Evolutionary conservation across 2,113 vertebrate genomes (phyloP), one percentile per base, ranked within the genome.

Genomic region (Poeciliopsis occidentalis): DNA sequence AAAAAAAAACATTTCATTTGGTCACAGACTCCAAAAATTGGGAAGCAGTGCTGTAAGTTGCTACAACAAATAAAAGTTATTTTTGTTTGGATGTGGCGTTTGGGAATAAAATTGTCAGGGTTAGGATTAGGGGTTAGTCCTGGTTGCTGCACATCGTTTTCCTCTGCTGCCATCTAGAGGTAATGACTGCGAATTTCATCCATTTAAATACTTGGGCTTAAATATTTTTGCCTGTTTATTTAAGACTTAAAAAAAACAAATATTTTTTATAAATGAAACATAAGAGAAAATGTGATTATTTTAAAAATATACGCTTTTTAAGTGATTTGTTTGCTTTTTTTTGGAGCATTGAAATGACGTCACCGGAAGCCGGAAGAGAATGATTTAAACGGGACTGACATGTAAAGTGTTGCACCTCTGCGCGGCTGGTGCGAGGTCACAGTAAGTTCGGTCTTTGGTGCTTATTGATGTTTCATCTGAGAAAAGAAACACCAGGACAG

Each of bases 301-400:
- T n/a, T 1, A 41, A 13, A 57, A 54, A n/a, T 8, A n/a, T 7
- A 24, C 2, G 3, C 8, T 10, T n/a, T 57, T n/a, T 57, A 24
- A 57, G 2, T 57, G 7, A 24, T 15, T 15, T 15, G 26, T 3
- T 27, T 44, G 62, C 2, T n/a, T 13, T 39, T 12, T 39, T 24
- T 64, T 17, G 44, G 44, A 47, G 17, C 1, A 47, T 47, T 1
- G 1, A 47, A 12, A n/a, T 57, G 51, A 73, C 85, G 87, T 86
- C 73, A 88, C 31, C 85, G 91, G 89, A 89, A 91, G 64, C 85
- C 37, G 88, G 85, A 92, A 87, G 65, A 12, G 24, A 67, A 66
- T 78, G 69, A 82, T 69, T 82, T n/a, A 66, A 69, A 54, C n/a
- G 26, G 4, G 24, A 29, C 24, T 15, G 62, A 47, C 15, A 65